Evolutionary conservation across 1,140 invertebrate species (phyloP).

Genomic region (Hyphantria cunea): DNA sequence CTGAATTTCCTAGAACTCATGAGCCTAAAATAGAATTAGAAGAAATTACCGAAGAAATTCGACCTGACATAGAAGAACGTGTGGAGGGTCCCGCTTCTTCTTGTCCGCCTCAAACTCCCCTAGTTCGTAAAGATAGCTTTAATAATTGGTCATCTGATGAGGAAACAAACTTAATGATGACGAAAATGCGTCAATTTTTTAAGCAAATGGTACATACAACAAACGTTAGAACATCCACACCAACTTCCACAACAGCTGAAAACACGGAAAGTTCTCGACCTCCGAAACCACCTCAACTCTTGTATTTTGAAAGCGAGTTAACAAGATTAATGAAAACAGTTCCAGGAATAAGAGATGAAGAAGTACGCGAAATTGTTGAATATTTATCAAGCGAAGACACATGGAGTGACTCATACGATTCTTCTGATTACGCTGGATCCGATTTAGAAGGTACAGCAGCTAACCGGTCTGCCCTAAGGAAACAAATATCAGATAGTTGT

Average conservation of each 20-base stretch:
- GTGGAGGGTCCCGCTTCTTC: constrained; percentile 63
- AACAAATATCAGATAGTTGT: constrained; percentile 93
- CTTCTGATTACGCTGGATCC: constrained; percentile 94
- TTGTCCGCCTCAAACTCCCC: constrained; percentile 78
- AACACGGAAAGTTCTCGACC: constrained; percentile 83
- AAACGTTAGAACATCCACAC: constrained; percentile 83
- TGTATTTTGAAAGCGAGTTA: constrained; percentile 94
- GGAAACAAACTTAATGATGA: constrained; percentile 97
- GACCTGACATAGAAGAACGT: constrained; percentile 74
- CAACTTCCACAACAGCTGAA: constrained; percentile 79
- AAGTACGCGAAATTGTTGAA: constrained; percentile 95
- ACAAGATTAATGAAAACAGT: constrained; percentile 96
- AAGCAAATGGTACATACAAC: constrained; percentile 91
- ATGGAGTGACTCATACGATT: constrained; percentile 96
- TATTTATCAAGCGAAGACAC: constrained; percentile 95
- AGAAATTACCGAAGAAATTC: constrained; percentile 82
- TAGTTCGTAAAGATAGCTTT: constrained; percentile 93
- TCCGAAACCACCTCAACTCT: constrained; percentile 90
- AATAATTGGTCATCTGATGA: constrained; percentile 97
- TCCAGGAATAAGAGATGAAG: constrained; percentile 93
- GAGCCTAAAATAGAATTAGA: constrained; percentile 82
- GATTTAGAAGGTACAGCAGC: constrained; percentile 89
- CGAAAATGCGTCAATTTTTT: constrained; percentile 95
- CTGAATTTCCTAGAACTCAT: constrained; percentile 74
- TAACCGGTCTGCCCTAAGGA: constrained; percentile 88